A percentile compares a stretch with the other conserved stretches of the same genome.
Conservation (phyloP, 2,113 vertebrate species). For the Cromileptes altivelis region DNA sequence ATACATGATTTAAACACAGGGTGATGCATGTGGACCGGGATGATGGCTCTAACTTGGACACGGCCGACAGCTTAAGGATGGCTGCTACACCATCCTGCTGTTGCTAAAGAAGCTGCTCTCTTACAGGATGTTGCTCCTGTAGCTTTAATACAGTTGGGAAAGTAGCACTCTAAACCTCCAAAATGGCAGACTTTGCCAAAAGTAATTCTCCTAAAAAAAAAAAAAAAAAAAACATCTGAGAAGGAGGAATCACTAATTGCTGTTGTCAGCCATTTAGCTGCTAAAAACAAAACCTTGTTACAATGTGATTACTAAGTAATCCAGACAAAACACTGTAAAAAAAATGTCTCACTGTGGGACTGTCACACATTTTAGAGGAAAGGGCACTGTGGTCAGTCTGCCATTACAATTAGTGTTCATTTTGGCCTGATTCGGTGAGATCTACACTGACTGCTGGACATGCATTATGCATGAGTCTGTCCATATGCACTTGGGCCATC, state of each 20-base stretch:
- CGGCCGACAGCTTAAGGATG: background rate
- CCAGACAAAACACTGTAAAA: slow-evolving; percentile 41
- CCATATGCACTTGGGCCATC: slow-evolving; percentile 93
- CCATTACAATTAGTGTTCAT: slow-evolving; percentile 94
- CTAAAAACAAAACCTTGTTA: slow-evolving; percentile 38
- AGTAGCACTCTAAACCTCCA: background rate
- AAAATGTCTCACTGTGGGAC: slow-evolving; percentile 37
- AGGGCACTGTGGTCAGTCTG: slow-evolving; percentile 83
- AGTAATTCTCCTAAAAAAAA: background rate
- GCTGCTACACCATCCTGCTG: background rate
- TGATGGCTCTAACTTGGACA: background rate
- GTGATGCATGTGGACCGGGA: background rate
- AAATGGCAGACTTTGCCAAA: slow-evolving; percentile 1
- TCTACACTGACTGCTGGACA: slow-evolving; percentile 89
- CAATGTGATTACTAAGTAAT: slow-evolving; percentile 33
- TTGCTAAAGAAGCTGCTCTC: background rate
- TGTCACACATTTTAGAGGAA: slow-evolving; percentile 58
- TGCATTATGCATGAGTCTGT: slow-evolving; percentile 96
- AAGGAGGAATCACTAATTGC: slow-evolving; percentile 11
- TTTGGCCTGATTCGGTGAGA: slow-evolving; percentile 87
- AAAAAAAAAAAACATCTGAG: background rate
- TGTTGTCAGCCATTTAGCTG: slow-evolving; percentile 12
- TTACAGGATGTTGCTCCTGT: background rate
- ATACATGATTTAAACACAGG: background rate
- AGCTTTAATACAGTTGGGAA: background rate